Conservation (phyloP, 2,888 invertebrate species). For the Agrilus biguttatus region DNA sequence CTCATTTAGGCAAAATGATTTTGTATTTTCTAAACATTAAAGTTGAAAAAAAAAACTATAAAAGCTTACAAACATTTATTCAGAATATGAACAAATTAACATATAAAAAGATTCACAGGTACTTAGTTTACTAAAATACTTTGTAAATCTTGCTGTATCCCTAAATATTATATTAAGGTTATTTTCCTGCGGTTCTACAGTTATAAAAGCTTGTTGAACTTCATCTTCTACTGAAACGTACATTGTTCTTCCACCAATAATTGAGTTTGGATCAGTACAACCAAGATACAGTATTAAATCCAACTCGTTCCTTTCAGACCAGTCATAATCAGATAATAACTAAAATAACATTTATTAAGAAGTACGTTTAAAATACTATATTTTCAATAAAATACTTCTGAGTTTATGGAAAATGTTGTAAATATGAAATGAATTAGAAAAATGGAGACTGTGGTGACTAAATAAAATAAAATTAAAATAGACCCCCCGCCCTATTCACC, state of each 20-base stretch:
- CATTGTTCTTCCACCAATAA: conserved; percentile 26
- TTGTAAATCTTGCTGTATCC: conserved; percentile 34
- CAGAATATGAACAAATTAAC: conserved; percentile 26
- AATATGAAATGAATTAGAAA: not conserved
- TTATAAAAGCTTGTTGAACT: conserved; percentile 31
- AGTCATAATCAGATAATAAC: conserved; percentile 26
- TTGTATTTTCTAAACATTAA: no score
- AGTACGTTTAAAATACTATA: not conserved
- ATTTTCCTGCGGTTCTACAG: conserved; percentile 50
- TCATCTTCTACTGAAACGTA: conserved; percentile 24
- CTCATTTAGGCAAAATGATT: no score
- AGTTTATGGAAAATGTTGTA: not conserved
- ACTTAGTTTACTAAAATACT: conserved; percentile 26
- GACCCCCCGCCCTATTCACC: no score
- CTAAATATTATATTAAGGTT: conserved; percentile 51
- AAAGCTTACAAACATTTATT: conserved; percentile 16
- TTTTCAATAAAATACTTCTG: no score
- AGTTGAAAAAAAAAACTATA: not conserved
- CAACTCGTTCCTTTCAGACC: conserved; percentile 23
- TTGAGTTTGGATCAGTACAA: conserved; percentile 14
- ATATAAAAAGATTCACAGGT: conserved; percentile 22
- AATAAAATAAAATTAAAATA: no score
- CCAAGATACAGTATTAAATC: conserved; percentile 26
- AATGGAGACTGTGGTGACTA: no score
- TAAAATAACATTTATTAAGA: conserved; percentile 10